Evolutionary conservation across 2,888 invertebrate species (phyloP), one percentile per base, ranked within the genome.

Genomic region (Caenorhabditis sp.): DNA sequence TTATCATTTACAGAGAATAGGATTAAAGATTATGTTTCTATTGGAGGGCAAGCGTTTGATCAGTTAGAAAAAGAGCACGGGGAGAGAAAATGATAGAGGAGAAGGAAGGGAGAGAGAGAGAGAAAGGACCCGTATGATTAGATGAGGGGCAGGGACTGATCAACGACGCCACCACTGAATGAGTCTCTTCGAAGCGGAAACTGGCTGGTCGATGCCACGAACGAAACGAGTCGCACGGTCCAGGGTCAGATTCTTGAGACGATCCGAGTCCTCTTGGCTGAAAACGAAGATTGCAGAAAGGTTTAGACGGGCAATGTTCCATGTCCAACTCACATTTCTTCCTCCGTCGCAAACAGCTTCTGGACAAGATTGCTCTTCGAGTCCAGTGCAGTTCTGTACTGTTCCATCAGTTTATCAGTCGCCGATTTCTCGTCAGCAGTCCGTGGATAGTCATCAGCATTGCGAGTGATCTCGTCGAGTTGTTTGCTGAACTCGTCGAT

Each of bases 401-500:
- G 71, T 28, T 80, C 78, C 85, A 89, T 88, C 44, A 89, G 58
- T 26, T 77, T 62, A 67, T 89, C 87, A 47, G 84, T 88, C 50
- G 77, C 76, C 22, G 72, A 51, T 65, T 89, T 90, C 44, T 89
- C 89, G 32, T 87, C 86, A 35, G 84, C 84, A 0, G 86, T 79
- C 67, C 83, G 84, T 68, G 62, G 71, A 65, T 76, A 85, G 50
- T 81, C 86, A 50, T 72, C 80, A 6, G 64, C 37, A 22, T 67
- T 69, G 18, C 67, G 72, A 6, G 83, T 83, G 11, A 83, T 60
- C 20, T 83, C 77, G 32, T 83, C 80, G 51, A 86, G 61, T 50
- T 65, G 44, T 26, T 62, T 53, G 13, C 65, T 81, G 60, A 70
- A 58, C 18, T 76, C 58, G 18, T 84, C 74, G 20, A 84, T 84